Base-by-base conservation (phyloP, 2,113 vertebrate species). In the Rhinichthys klamathensis region DNA sequence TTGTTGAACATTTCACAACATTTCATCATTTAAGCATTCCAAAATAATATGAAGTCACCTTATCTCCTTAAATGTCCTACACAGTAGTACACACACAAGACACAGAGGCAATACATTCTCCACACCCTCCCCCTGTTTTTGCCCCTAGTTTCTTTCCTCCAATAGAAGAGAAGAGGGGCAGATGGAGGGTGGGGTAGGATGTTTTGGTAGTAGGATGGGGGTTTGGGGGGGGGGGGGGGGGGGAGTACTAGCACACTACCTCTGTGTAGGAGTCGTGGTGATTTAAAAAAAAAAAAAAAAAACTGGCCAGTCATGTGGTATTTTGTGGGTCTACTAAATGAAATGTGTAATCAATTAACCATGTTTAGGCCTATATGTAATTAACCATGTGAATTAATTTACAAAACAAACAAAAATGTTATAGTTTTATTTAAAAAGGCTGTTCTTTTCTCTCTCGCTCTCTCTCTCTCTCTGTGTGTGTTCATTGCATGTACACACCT, bases 211-310 rank as follows among this genome's bases (percentile, higher is more conserved):
- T 54, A n/a, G 23, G 21, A 49, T 4, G 27, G 25, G 38, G 83
- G 60, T 67, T 61, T 81, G 18, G 54, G 82, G 15, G 49, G 84
- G 87, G 51, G n/a, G n/a, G n/a, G n/a, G n/a, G n/a, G n/a, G n/a
- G n/a, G 65, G 30, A 35, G 65, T 69, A 69, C 16, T 9, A 69
- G 51, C 18, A 21, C 27, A 7, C 63, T 32, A 15, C 27, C 23
- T 74, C 12, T 73, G 10, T 72, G 5, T 73, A 15, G 38, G 41
- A 46, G 23, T 8, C 46, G 72, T 12, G 10, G 70, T 49, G 72
- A 74, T 49, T 74, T 46, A 25, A 69, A 69, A 49, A 49, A 46
- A 74, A n/a, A 2, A 46, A 25, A 41, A 27, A 27, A 41, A 49
- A 27, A 6, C n/a, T 35, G 41, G 80, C 12, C 16, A 60, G 41